Conservation (phyloP, 2,888 invertebrate species). For the Gnatocerus cornutus region DNA sequence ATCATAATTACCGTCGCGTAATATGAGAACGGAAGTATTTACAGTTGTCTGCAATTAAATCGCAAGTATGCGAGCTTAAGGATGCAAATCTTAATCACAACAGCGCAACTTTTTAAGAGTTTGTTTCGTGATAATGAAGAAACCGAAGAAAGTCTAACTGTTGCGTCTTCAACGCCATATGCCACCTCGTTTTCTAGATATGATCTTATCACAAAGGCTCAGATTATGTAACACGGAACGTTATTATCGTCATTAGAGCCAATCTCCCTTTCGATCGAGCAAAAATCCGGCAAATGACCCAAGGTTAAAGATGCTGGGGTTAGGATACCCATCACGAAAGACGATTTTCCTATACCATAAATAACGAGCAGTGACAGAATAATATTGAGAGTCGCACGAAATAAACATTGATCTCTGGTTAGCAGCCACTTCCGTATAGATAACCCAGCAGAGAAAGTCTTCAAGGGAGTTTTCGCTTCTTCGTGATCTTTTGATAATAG, state of each 20-base stretch:
- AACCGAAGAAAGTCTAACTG: slow-evolving; percentile 16
- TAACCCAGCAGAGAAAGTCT: neutral
- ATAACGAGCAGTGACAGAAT: slow-evolving; percentile 48
- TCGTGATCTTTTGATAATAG: neutral
- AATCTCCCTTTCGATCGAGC: slow-evolving; percentile 26
- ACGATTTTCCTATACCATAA: slow-evolving; percentile 47
- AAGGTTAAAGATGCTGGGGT: slow-evolving; percentile 43
- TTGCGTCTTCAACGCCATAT: slow-evolving; percentile 23
- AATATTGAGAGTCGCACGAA: slow-evolving; percentile 29
- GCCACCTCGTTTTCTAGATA: slow-evolving; percentile 15
- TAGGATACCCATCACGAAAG: slow-evolving; percentile 44
- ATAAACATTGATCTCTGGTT: slow-evolving; percentile 2
- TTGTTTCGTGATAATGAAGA: slow-evolving; percentile 18
- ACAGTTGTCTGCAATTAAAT: slow-evolving; percentile 30
- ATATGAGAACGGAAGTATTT: slow-evolving; percentile 35
- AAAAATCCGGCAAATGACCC: slow-evolving; percentile 33
- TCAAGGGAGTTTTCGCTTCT: neutral
- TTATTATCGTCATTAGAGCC: slow-evolving; percentile 23
- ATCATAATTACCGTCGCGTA: slow-evolving; percentile 28
- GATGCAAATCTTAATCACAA: slow-evolving; percentile 19
- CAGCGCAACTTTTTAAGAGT: neutral
- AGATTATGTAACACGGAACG: slow-evolving; percentile 31
- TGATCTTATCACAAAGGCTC: slow-evolving; percentile 17
- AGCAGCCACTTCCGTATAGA: neutral
- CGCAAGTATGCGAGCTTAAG: neutral